Conservation (phyloP, 2,888 invertebrate genomes). For the Deroplatys truncata region DNA sequence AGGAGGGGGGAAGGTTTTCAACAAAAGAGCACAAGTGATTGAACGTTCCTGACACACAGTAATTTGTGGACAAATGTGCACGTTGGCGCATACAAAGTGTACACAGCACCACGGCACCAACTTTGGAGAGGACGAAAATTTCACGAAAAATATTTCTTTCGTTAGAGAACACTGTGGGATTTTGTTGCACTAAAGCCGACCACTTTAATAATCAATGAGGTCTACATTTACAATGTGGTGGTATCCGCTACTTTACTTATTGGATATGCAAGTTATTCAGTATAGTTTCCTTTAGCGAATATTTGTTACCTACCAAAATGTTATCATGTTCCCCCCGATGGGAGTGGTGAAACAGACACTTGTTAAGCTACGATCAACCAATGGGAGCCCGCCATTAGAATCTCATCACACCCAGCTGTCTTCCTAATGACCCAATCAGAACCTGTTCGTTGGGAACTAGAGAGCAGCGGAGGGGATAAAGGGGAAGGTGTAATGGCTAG, state of each 20-base stretch:
- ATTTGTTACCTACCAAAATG: neutral
- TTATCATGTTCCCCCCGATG: constrained; percentile 14
- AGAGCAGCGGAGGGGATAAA: neutral
- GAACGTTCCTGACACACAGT: constrained; percentile 28
- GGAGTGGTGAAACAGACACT: constrained; percentile 29
- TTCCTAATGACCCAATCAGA: constrained; percentile 29
- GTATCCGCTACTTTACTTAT: neutral
- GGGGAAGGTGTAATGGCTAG: constrained; percentile 2
- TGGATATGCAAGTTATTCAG: neutral
- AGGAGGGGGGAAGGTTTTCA: constrained; percentile 1
- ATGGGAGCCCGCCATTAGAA: constrained; percentile 25
- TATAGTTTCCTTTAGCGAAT: neutral
- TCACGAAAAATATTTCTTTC: neutral
- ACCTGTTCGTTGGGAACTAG: neutral
- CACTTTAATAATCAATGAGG: no score
- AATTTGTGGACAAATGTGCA: constrained; percentile 24
- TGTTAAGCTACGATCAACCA: constrained; percentile 24
- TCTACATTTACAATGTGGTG: no score
- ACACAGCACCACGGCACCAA: neutral
- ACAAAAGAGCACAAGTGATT: constrained; percentile 24
- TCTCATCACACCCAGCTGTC: constrained; percentile 29
- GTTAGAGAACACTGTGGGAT: no score
- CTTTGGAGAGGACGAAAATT: neutral
- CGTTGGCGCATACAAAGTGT: constrained; percentile 21
- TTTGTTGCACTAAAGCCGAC: no score